phyloP scores from a whole-genome alignment of 1,140 invertebrate genomes.

The Magallana angulata region DNA sequence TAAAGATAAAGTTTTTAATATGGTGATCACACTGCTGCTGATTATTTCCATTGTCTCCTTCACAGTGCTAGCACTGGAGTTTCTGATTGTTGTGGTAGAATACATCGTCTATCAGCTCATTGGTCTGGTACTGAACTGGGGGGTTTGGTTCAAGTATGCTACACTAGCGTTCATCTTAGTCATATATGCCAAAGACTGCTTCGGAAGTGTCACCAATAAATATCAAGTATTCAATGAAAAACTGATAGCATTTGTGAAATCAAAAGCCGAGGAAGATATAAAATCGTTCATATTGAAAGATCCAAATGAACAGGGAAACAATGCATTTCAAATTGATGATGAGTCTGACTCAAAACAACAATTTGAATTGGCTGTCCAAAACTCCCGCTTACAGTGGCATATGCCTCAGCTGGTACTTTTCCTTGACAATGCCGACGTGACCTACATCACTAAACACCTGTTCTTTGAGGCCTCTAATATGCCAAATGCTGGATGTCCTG shows the following conservation, averaged over 20 bases:
- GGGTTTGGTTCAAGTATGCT: neutral
- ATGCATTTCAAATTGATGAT: conserved; percentile 19
- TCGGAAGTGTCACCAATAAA: neutral
- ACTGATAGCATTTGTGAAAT: neutral
- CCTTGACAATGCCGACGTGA: conserved; percentile 63
- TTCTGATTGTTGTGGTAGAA: neutral
- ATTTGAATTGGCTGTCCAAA: conserved; percentile 4
- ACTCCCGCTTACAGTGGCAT: conserved; percentile 58
- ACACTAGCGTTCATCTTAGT: neutral
- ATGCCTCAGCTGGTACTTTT: conserved; percentile 62
- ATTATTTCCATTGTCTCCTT: conserved; percentile 28
- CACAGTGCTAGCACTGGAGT: conserved; percentile 1
- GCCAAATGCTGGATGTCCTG: conserved; percentile 64
- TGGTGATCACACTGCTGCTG: neutral
- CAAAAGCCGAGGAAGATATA: conserved; percentile 11
- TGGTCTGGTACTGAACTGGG: conserved; percentile 27
- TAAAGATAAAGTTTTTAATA: neutral
- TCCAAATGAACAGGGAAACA: conserved; percentile 2
- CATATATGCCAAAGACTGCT: conserved; percentile 6
- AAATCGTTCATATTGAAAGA: neutral
- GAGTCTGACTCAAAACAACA: neutral
- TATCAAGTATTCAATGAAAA: conserved; percentile 23
- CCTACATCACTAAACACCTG: conserved; percentile 67
- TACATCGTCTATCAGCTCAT: conserved; percentile 1
- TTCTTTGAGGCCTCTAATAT: conserved; percentile 64